A percentile compares a stretch with the other conserved stretches of the same genome.
Evolutionary conservation across 1,140 invertebrate species (phyloP).

Genomic region (Euglossa dilemma): DNA sequence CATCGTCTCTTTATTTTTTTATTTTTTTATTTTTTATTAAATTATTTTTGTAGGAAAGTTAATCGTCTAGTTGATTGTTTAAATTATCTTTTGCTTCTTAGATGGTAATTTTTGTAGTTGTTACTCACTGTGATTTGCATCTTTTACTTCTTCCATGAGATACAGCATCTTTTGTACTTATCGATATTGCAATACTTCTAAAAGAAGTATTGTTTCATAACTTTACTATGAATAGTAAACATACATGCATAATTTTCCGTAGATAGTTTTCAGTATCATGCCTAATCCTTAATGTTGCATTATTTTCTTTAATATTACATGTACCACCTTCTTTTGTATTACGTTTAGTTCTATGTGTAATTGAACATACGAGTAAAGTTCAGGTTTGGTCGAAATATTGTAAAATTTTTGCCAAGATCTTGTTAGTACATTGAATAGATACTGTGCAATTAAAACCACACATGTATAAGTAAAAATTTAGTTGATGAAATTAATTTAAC

Average conservation of each 20-base stretch:
- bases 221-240: conserved; percentile 10
- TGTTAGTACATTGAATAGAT: background rate
- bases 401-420: background rate
- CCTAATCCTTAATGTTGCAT: conserved; percentile 17
- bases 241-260: background rate
- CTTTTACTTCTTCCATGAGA: conserved; percentile 4
- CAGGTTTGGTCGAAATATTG: background rate
- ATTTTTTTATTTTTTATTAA: background rate
- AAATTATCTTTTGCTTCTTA: conserved; percentile 17
- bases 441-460: background rate
- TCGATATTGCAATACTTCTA: conserved; percentile 5
- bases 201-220: conserved; percentile 18
- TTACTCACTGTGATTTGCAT: conserved; percentile 24
- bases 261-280: conserved; percentile 21
- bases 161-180: conserved; percentile 18
- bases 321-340: conserved; percentile 38
- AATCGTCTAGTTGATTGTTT: background rate
- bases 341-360: conserved; percentile 26
- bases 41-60: background rate
- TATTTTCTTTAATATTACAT: conserved; percentile 20
- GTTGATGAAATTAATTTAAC: conserved; percentile 8
- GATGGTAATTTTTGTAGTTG: conserved; percentile 13
- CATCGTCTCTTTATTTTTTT: background rate
- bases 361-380: background rate
- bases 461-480: background rate